Percentiles rank a stretch among this genome's conserved stretches.
Conservation (phyloP, 2,797 vertebrate species). For the Mallotus villosus region DNA sequence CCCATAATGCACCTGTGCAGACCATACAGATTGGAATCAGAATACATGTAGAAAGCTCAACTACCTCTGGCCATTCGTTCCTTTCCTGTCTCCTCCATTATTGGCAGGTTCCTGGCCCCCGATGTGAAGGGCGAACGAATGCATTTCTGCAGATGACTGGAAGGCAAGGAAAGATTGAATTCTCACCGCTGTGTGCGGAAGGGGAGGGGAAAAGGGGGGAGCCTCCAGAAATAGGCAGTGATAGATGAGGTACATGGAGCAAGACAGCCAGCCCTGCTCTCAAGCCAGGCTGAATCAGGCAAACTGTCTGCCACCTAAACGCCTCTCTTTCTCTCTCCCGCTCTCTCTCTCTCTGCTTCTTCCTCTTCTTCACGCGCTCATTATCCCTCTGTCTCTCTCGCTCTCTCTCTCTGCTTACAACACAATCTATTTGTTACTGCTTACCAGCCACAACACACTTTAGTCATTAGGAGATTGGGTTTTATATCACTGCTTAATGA, state of each 20-base stretch:
- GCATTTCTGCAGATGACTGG: conserved; percentile 72
- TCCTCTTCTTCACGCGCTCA: conserved; percentile 6
- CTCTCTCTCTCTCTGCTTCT: conserved; percentile 21
- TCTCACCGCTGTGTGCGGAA: conserved; percentile 56
- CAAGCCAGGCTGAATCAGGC: conserved; percentile 75
- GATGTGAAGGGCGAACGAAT: conserved; percentile 61
- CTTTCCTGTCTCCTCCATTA: conserved; percentile 52
- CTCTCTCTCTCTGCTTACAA: conserved; percentile 63
- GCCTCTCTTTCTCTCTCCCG: conserved; percentile 48
- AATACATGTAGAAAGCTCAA: conserved; percentile 61
- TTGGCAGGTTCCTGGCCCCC: conserved; percentile 64
- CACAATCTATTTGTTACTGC: conserved; percentile 75
- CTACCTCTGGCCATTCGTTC: conserved; percentile 60
- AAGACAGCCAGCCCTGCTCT: conserved; percentile 74
- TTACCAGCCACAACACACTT: conserved; percentile 75
- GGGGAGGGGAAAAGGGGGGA: conserved; percentile 53
- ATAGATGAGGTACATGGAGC: conserved; percentile 77
- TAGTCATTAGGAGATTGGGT: conserved; percentile 73
- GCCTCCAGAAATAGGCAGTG: conserved; percentile 74
- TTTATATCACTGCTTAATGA: conserved; percentile 75
- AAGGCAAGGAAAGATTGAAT: conserved; percentile 75
- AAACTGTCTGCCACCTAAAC: conserved; percentile 75
- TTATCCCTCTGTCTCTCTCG: conserved; percentile 39
- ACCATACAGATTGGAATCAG: conserved; percentile 66
- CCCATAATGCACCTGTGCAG: conserved; percentile 57